Base-by-base conservation (phyloP, 2,113 vertebrate genomes). In the Columbina picui region DNA sequence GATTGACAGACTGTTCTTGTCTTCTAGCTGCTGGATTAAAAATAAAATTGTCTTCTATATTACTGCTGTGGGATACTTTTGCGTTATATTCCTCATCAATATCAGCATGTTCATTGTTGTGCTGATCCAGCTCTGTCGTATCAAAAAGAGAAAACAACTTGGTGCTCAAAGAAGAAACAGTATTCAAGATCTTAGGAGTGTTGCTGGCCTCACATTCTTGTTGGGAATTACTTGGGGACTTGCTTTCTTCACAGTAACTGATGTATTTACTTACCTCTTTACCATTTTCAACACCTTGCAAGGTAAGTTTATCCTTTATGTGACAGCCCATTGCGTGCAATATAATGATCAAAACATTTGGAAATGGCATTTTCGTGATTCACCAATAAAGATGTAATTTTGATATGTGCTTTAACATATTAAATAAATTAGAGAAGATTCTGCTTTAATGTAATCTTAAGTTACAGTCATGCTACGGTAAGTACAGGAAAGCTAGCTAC, bases 141-240 rank as follows among this genome's bases (percentile, higher is more conserved):
- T 99, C 96, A 99, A 99, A 98, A 98, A 97, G 96, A 98, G 99
- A 96, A 99, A 99, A 91, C 99, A 99, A 36, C 98, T 99, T 36
- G 99, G 99, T 96, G 96, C 98, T 95, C 97, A 98, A 88, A 97
- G 99, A 7, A 98, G 98, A 97, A 98, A 98, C 55, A 97, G 98
- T 20, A 78, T 99, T 86, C 97, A 98, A 82, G 99, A 99, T 78
- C 94, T 99, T 38, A 98, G 99, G 75, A 99, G 99, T 73, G 96
- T 99, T 67, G 97, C 98, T 0, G 99, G 99, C 50, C 99, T 99
- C 39, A 97, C 99, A 10, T 96, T 99, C 90, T 97, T 99, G 87
- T 98, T 99, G 52, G 99, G 99, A 82, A 99, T 99, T 92, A 99
- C 99, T 75, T 99, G 99, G 99, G 99, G 99, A 16, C 99, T 99